Base-by-base conservation (phyloP, 2,113 vertebrate species). In the Vicugna pacos region DNA sequence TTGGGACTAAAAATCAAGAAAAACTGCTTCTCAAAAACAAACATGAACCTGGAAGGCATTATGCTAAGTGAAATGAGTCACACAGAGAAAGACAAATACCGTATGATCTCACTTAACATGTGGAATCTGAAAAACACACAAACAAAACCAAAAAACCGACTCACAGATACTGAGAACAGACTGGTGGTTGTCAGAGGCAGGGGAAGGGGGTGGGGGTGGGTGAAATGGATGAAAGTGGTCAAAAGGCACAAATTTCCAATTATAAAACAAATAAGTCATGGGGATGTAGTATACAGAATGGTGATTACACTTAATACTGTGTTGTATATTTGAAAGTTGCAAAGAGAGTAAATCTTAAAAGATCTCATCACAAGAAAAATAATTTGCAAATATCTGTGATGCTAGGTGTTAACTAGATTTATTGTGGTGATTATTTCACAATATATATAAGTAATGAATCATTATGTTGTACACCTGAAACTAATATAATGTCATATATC, bases 1-100 rank as follows among this genome's bases (percentile, higher is more conserved):
- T 56, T 70, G 46, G 50, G 32, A 69, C 64, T 76, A 76, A 93
- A 85, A 84, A 62, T 70, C 67, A 94, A 85, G 69, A 96, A 94
- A 91, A 88, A 83, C 5, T 67, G 30, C 48, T 92, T 96, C 82
- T 77, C n/a, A 76, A 95, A 89, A 75, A 72, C 79, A 70, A 96
- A 92, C 69, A 80, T 28, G 24, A 46, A 60, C 42, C 24, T 60
- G 17, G 32, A 93, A 42, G 38, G 52, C 6, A 48, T 50, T 79
- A 38, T 69, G 64, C 73, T 70, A 80, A 38, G 24, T 62, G 92
- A 93, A 79, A 32, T 80, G 58, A 69, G 46, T 60, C 80, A 75
- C 69, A 75, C 24, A 87, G 12, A 93, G 50, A 58, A 84, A 93
- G 38, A 79, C 30, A 93, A 80, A 62, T 26, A 88, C 7, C 26